Conservation (phyloP, 2,797 vertebrate genomes). For the Monodelphis domestica region DNA sequence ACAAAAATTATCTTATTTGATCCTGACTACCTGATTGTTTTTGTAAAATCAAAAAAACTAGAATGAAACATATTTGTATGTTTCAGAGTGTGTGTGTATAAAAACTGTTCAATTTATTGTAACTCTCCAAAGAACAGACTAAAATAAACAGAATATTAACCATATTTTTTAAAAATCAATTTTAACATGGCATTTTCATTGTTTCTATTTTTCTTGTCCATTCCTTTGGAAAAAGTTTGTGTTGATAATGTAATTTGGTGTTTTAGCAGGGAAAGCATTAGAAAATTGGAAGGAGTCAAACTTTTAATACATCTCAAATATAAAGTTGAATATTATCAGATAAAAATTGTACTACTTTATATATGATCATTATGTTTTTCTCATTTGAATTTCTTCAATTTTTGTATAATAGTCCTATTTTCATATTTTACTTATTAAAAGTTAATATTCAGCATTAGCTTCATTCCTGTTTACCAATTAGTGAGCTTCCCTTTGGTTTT, state of each 20-base stretch:
- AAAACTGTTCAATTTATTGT: slow-evolving; percentile 13
- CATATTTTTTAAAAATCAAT: slow-evolving; percentile 53
- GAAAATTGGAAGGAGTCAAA: slow-evolving; percentile 63
- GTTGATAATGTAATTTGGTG: slow-evolving; percentile 69
- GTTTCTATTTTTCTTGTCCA: slow-evolving; percentile 56
- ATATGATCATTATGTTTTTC: slow-evolving; percentile 59
- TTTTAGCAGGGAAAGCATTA: slow-evolving; percentile 67
- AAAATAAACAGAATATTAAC: background rate
- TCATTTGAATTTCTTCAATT: slow-evolving; percentile 67
- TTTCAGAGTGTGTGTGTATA: no score
- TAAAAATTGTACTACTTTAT: slow-evolving; percentile 52
- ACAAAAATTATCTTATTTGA: slow-evolving; percentile 22
- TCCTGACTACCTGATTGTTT: slow-evolving; percentile 24
- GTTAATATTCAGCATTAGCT: background rate
- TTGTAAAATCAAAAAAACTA: slow-evolving; percentile 41
- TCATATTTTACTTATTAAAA: slow-evolving; percentile 37
- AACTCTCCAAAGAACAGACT: slow-evolving; percentile 29
- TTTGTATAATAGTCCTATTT: slow-evolving; percentile 10
- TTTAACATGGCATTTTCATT: slow-evolving; percentile 1
- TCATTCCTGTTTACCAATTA: slow-evolving; percentile 17
- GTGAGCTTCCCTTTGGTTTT: slow-evolving; percentile 40
- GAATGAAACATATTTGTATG: slow-evolving; percentile 26
- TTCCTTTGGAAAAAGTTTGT: slow-evolving; percentile 44
- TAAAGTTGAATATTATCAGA: slow-evolving; percentile 49
- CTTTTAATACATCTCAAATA: slow-evolving; percentile 61